A percentile compares a stretch with the other conserved stretches of the same genome.
Conservation (phyloP, 2,797 vertebrate species). For the Setipinna tenuifilis region DNA sequence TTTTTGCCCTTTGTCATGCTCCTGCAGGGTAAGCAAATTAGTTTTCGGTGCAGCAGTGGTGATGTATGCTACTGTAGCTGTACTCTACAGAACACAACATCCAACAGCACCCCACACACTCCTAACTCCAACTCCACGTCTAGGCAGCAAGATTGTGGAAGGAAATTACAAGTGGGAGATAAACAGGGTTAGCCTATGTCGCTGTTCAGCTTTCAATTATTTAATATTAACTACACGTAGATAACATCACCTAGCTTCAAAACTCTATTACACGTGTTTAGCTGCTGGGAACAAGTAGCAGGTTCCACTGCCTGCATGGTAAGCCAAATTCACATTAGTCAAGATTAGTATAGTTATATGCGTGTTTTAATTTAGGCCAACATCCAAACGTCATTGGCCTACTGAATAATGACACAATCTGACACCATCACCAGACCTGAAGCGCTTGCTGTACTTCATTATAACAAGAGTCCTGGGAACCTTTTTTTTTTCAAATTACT, state of each 20-base stretch:
- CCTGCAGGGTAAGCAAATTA: neutral
- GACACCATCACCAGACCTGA: no score
- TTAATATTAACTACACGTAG: neutral
- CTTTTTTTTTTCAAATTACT: no score
- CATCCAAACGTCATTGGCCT: no score
- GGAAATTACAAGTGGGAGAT: neutral
- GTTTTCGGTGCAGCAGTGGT: neutral
- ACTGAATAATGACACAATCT: no score
- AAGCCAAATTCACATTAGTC: neutral
- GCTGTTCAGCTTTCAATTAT: neutral
- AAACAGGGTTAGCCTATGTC: neutral
- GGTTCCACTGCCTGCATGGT: neutral
- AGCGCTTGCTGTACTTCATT: no score
- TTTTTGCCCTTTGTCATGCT: neutral
- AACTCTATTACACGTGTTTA: neutral
- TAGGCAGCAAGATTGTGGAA: neutral
- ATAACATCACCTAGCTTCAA: neutral
- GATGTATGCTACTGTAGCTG: neutral
- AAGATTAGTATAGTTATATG: neutral
- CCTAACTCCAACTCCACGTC: neutral
- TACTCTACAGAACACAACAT: neutral
- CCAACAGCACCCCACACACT: neutral
- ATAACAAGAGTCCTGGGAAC: no score
- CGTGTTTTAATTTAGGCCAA: no score
- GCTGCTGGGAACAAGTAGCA: neutral